Evolutionary conservation across 2,888 invertebrate species (phyloP), one percentile per base, ranked within the genome.

Genomic region (Lamproptera curius): DNA sequence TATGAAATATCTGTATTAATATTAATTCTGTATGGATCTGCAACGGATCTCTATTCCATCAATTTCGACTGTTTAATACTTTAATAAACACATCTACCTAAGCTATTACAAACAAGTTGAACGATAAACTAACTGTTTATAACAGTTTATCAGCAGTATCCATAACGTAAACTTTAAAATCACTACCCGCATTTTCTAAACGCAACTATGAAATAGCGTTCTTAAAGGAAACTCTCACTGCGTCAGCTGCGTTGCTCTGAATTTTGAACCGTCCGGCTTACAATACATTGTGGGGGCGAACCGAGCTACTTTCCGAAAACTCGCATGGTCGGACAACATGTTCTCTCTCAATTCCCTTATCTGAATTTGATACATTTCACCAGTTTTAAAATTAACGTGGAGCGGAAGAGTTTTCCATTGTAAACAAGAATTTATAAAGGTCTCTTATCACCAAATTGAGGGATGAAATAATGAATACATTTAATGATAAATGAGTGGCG

Each of bases 151-250:
- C 54, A 51, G 43, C 35, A 34, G 38, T 50, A 57, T 54, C 46
- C 58, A 57, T 11, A 61, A 57, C 58, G 58, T 58, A 56, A 73
- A 73, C 62, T 76, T 73, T 62, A 63, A 59, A 61, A 65, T 59
- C 63, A 67, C 58, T 51, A 51, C 50, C n/a, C 58, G 60, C 63
- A 62, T 57, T 64, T 64, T 57, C 61, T 55, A 13, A 59, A 59
- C 61, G 61, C 61, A 66, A 67, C 62, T 71, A 70, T 68, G 67
- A 69, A 67, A 65, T 68, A 70, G 58, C 65, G 58, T 53, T 56
- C 46, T 62, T 57, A 56, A 60, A 54, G 46, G 46, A 55, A 55
- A 50, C 40, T 41, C 31, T 34, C 10, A 14, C 31, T 41, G 31
- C 36, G 36, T 49, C 31, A 34, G 16, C 36, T 11, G 36, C 37